Base-by-base conservation (phyloP, 2,888 invertebrate genomes). In the Athetis lepigone region DNA sequence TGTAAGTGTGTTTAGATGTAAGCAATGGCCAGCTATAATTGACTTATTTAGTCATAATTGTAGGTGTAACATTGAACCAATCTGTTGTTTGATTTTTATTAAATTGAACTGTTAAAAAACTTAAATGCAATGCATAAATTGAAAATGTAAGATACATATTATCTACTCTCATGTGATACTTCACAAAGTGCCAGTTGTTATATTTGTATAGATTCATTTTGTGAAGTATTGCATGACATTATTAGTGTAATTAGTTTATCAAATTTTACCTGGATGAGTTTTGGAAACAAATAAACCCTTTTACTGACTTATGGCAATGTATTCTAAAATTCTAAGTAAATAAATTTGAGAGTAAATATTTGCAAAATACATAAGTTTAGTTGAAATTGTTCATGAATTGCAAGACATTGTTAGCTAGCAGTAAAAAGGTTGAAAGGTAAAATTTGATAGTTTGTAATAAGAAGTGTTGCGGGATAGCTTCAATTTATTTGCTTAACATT, bases 121-220 rank as follows among this genome's bases (percentile, higher is more conserved):
- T 87, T 90, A 89, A 92, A 94, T 94, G 94, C 94, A 93, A 94
- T 94, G 94, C 94, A 94, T 94, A 90, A 82, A 91, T 91, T 92
- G 91, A 92, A 92, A 92, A 88, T 80, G 94, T 94, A 94, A 94
- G 93, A 94, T 94, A 94, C 86, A 92, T 93, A 83, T 64, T 93
- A 94, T 94, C 94, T 94, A 88, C 90, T 85, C 75, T 70, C 85
- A 86, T 90, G 87, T 75, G 82, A 75, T 89, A 89, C 90, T 90
- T 82, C 82, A 88, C 88, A 83, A 49, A 83, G 77, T 79, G 79
- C 66, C 63, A 67, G 66, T 78, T 81, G 65, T 79, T 83, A 70
- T 73, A 69, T 70, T 81, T 84, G 71, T 80, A 82, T 71, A 72
- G 46, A 70, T 70, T 57, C 61, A 68, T 79, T 79, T 59, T 81